phyloP scores from a whole-genome alignment of 2,888 invertebrate species.

The Trichopoda pennipes region DNA sequence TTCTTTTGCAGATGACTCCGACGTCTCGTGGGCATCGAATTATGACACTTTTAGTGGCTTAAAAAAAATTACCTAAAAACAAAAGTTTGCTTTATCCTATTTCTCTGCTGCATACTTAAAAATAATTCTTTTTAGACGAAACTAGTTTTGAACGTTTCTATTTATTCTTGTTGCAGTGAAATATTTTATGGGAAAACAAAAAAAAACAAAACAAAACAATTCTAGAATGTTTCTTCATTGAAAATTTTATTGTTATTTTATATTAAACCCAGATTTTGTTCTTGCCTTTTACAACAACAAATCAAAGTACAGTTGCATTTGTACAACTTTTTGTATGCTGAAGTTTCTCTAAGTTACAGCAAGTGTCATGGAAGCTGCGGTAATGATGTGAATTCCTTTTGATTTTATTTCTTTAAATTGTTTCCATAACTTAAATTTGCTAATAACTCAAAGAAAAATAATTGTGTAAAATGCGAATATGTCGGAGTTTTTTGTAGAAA shows the following conservation, averaged over 20 bases:
- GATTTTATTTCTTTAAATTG: too few species aligned
- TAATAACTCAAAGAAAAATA: too few species aligned
- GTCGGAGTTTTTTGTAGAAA: too few species aligned
- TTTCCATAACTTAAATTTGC: too few species aligned
- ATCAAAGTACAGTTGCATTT: too few species aligned
- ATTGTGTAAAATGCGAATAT: too few species aligned
- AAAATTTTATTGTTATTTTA: neutral
- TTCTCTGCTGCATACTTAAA: slow-evolving; percentile 4
- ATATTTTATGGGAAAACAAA: neutral
- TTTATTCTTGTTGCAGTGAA: slow-evolving; percentile 24
- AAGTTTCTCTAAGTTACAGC: too few species aligned
- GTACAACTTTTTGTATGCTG: too few species aligned
- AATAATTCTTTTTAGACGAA: slow-evolving; percentile 29
- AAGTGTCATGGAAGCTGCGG: too few species aligned
- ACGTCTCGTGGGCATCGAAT: slow-evolving; percentile 79
- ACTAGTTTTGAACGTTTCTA: slow-evolving; percentile 46
- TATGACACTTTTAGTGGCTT: slow-evolving; percentile 78
- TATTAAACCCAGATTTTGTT: neutral
- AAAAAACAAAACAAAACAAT: slow-evolving; percentile 1
- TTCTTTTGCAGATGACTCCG: slow-evolving; percentile 70
- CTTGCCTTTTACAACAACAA: too few species aligned
- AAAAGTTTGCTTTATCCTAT: slow-evolving; percentile 54
- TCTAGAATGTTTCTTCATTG: neutral
- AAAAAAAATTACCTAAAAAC: slow-evolving; percentile 51
- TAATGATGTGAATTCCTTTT: too few species aligned